phyloP scores from a whole-genome alignment of 2,888 invertebrate genomes.

The Noctua fimbriata region DNA sequence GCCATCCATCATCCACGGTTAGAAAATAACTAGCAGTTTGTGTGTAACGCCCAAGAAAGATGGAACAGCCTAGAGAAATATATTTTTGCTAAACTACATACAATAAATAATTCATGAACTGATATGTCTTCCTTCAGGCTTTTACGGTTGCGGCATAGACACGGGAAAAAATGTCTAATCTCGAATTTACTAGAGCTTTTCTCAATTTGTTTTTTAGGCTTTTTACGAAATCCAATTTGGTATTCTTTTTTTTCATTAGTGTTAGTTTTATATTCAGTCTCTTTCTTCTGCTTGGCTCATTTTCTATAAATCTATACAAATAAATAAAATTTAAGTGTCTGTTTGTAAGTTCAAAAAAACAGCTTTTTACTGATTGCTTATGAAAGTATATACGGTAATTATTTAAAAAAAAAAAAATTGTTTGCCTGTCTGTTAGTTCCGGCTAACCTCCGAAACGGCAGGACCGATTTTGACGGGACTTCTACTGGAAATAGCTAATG shows the following conservation, averaged over 20 bases:
- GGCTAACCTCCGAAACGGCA: too few species aligned
- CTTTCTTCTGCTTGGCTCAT: background rate
- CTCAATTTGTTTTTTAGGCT: background rate
- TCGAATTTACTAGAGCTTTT: background rate
- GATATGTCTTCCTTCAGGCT: conserved; percentile 17
- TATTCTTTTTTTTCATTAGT: background rate
- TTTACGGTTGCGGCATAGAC: background rate
- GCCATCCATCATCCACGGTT: background rate
- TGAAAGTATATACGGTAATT: too few species aligned
- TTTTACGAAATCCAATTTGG: background rate
- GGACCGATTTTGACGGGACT: too few species aligned
- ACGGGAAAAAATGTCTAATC: background rate
- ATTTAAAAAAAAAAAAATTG: too few species aligned
- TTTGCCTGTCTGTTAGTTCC: too few species aligned
- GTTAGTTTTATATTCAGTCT: background rate
- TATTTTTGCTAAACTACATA: conserved; percentile 14
- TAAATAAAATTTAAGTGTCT: too few species aligned
- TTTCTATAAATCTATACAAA: too few species aligned
- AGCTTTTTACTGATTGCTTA: too few species aligned
- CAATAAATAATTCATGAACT: conserved; percentile 65
- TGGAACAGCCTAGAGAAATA: conserved; percentile 11
- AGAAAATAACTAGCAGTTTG: background rate
- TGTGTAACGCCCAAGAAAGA: conserved; percentile 4
- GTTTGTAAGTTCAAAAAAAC: too few species aligned
- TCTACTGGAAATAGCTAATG: too few species aligned